Evolutionary conservation across 2,888 invertebrate genomes (phyloP).

Genomic region (Pardosa pseudoannulata): DNA sequence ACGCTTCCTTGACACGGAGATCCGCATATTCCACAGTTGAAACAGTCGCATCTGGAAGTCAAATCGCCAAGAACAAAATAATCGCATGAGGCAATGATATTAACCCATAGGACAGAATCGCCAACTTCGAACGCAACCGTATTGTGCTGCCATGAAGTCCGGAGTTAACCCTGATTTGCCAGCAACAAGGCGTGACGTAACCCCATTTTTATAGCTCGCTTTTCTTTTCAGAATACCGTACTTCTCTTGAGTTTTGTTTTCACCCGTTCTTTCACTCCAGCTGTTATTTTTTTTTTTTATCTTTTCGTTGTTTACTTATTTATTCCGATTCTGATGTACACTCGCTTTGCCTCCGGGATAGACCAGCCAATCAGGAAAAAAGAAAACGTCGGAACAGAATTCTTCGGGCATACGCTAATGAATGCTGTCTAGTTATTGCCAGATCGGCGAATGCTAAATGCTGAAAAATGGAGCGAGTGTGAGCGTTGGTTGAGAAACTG

Average conservation of each 20-base stretch:
- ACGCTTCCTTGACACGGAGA: background rate
- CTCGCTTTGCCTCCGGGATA: slow-evolving; percentile 1
- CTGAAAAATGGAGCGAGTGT: slow-evolving; percentile 45
- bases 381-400: slow-evolving; percentile 1
- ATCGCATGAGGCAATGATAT: no score
- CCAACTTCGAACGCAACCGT: background rate
- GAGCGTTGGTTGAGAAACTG: slow-evolving; percentile 58
- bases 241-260: slow-evolving; percentile 19
- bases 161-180: slow-evolving; percentile 66
- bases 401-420: background rate
- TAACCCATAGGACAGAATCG: slow-evolving; percentile 7
- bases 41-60: background rate
- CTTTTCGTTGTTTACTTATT: background rate
- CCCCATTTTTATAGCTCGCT: slow-evolving; percentile 45
- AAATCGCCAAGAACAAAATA: background rate
- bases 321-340: background rate
- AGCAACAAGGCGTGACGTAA: slow-evolving; percentile 69
- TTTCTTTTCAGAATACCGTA: background rate
- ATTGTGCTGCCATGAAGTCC: background rate
- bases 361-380: slow-evolving; percentile 11
- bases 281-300: background rate
- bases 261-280: background rate
- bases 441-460: slow-evolving; percentile 16
- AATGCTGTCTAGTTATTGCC: slow-evolving; percentile 16
- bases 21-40: no score